Conservation (phyloP, 2,113 vertebrate species). For the Ptilonorhynchus violaceus region DNA sequence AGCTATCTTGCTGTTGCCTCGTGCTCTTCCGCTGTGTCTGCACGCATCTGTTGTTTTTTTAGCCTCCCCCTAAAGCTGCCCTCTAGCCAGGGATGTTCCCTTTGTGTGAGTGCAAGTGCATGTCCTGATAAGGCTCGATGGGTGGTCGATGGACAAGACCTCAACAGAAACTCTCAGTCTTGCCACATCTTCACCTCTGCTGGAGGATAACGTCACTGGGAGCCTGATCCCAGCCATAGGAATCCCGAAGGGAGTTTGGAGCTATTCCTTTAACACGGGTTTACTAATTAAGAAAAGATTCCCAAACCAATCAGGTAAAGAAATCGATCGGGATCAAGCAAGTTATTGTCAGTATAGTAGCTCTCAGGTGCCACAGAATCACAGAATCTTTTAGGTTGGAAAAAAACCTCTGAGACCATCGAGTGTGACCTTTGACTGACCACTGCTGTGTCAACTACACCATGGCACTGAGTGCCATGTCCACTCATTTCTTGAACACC, state of each 20-base stretch:
- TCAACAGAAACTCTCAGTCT: neutral
- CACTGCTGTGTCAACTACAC: accelerated
- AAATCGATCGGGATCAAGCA: neutral
- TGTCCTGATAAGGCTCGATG: neutral
- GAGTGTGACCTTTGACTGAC: no score
- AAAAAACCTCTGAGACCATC: neutral
- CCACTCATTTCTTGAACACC: neutral
- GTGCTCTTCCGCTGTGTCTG: neutral
- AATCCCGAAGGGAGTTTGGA: neutral
- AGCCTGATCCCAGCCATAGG: neutral
- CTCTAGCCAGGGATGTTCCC: neutral
- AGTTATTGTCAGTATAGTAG: neutral
- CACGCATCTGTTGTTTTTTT: neutral
- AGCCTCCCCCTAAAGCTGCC: neutral
- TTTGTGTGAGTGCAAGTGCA: neutral
- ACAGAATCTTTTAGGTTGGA: neutral
- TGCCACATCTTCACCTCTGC: neutral
- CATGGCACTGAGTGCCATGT: neutral
- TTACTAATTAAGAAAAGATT: neutral
- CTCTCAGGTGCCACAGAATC: neutral
- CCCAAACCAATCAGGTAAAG: neutral
- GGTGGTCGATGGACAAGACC: neutral
- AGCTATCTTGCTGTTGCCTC: neutral
- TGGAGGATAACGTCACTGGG: neutral
- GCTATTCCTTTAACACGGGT: neutral